phyloP scores from a whole-genome alignment of 2,797 vertebrate species.

The Rhincodon typus region DNA sequence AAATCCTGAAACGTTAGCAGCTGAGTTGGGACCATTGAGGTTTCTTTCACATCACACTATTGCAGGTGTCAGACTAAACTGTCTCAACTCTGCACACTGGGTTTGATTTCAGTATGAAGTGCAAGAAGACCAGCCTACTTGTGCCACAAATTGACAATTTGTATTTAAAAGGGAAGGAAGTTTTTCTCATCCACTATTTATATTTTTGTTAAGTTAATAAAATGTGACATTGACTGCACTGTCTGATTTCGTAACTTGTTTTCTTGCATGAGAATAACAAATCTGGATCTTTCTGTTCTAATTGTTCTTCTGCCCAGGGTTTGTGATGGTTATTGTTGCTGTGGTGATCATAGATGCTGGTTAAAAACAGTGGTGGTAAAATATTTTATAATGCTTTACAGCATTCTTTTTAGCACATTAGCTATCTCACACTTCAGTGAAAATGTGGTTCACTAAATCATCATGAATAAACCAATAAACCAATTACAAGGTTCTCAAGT shows the following conservation, averaged over 20 bases:
- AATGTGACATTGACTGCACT: background rate
- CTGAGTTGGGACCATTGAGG: too few relatives aligned
- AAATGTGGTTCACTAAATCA: too few relatives aligned
- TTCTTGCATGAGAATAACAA: background rate
- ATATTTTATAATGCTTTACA: background rate
- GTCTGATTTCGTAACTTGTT: background rate
- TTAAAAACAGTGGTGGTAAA: background rate
- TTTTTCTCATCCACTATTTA: background rate
- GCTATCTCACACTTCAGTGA: background rate
- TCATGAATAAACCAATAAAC: too few relatives aligned
- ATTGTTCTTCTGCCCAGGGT: background rate
- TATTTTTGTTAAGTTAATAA: constrained; percentile 13
- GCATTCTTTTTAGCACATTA: background rate
- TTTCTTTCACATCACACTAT: background rate
- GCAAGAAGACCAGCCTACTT: background rate
- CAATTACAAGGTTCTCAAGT: too few relatives aligned
- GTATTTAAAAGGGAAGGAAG: background rate
- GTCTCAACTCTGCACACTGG: background rate
- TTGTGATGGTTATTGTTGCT: background rate
- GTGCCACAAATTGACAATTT: background rate
- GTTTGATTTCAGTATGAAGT: background rate
- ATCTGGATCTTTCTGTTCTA: background rate
- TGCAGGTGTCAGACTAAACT: background rate
- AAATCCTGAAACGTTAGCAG: background rate
- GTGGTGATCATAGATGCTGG: background rate